Base-by-base conservation (phyloP, 2,797 vertebrate genomes). In the Molossus alvarezi region DNA sequence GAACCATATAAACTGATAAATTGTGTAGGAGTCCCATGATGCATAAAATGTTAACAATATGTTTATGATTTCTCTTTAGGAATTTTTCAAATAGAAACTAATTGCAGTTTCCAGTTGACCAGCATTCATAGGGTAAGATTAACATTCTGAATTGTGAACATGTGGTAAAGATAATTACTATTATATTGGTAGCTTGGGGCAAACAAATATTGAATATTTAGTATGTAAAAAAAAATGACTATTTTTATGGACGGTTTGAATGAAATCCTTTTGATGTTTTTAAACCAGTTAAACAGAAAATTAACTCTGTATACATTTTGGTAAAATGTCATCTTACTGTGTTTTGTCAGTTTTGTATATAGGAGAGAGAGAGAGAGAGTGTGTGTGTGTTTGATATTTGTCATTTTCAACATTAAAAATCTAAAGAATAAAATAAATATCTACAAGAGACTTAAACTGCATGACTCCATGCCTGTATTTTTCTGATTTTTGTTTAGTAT, bases 31-130 rank as follows among this genome's bases (percentile, higher is more conserved):
- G 29, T 88, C 60, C 67, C 84, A 9, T 64, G 57, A 90, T 92
- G 17, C 33, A 37, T 94, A 96, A 97, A 96, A 48, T 93, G 11
- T 96, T 96, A 79, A 96, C 97, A 96, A 55, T 69, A 73, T 76
- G 5, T 58, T 97, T 98, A 86, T 83, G 57, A 27, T 97, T 86
- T 97, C 92, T 97, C 91, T 97, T 91, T 71, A 98, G 97, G 95
- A 96, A 96, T 88, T 97, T 65, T 65, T 97, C 93, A 98, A 79
- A 79, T 65, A 91, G 37, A 96, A 83, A 95, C 0, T 95, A 96
- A 97, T 80, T 92, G 83, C 91, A 96, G 65, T 85, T 97, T 94
- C 93, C 82, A 1, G 90, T 80, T 96, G 96, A 96, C 87, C 91
- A 83, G 73, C 92, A 96, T 97, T 97, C 95, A 96, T 83, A 94